A percentile compares a stretch with the other conserved stretches of the same genome.
Conservation (phyloP, 2,113 vertebrate genomes). For the Lophius piscatorius region DNA sequence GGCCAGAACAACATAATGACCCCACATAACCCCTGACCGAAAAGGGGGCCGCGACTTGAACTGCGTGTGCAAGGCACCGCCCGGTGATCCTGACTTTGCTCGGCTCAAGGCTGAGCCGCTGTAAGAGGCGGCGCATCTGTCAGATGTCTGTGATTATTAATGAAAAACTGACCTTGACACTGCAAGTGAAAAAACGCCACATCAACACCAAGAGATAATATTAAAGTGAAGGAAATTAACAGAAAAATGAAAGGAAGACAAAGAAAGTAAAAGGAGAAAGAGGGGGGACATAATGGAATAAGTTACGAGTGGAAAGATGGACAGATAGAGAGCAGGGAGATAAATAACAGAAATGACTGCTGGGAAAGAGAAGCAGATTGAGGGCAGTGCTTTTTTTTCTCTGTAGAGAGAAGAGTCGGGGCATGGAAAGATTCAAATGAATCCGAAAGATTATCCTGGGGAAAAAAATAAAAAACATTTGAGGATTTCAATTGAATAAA, state of each 20-base stretch:
- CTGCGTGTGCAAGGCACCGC: background rate
- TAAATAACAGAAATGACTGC: slow-evolving; percentile 40
- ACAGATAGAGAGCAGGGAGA: slow-evolving; percentile 44
- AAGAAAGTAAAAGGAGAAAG: slow-evolving; percentile 7
- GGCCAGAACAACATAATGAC: slow-evolving; percentile 1
- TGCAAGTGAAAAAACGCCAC: background rate
- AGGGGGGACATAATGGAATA: slow-evolving; percentile 50
- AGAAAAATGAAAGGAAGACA: slow-evolving; percentile 27
- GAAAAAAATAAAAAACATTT: slow-evolving; percentile 10
- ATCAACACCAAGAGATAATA: slow-evolving; percentile 21
- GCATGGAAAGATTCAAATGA: slow-evolving; percentile 37
- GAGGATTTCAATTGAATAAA: slow-evolving; percentile 19
- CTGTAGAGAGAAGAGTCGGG: slow-evolving; percentile 4
- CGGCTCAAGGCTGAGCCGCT: slow-evolving; percentile 19
- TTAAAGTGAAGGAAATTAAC: slow-evolving; percentile 27
- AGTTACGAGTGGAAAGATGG: slow-evolving; percentile 58
- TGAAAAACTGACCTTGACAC: slow-evolving; percentile 50
- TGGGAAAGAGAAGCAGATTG: slow-evolving; percentile 26
- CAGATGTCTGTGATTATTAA: slow-evolving; percentile 9
- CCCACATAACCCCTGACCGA: background rate
- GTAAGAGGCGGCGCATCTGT: background rate
- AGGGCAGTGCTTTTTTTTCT: slow-evolving; percentile 23
- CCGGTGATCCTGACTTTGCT: background rate
- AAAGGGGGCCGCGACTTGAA: background rate
- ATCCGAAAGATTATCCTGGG: slow-evolving; percentile 33